Base-by-base conservation (phyloP, 2,113 vertebrate genomes). In the Plecturocebus donacophilus region DNA sequence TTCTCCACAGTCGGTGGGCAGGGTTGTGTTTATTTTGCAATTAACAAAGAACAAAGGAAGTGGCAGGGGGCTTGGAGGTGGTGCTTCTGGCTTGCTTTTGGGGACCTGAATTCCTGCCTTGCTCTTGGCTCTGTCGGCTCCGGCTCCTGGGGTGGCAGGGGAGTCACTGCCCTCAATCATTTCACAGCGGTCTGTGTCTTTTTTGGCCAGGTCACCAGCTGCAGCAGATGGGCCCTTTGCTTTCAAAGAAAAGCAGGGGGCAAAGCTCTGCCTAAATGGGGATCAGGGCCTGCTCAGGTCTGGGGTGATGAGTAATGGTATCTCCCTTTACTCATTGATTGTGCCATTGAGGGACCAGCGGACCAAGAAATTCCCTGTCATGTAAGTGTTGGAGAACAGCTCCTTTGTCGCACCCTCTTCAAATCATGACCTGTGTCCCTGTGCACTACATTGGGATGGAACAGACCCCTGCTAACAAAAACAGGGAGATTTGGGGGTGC, bases 11-110 rank as follows among this genome's bases (percentile, higher is more conserved):
- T 86, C 1, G 3, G 93, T 64, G 82, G 58, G 86, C 82, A 88
- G 75, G 84, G 93, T 61, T 94, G 90, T 97, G 92, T 90, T 96
- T 97, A 95, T 96, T 94, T 96, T 30, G 38, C 93, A 95, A 95
- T 97, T 93, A 97, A 79, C 97, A 87, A 93, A 98, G 96, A 97
- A 97, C 97, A 97, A 97, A 97, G 97, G 90, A 91, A 58, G 38
- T 81, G 83, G 79, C 38, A 10, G 92, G 61, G 71, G 76, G 52
- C 0, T 61, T 52, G 25, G 45, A 49, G 76, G 85, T 54, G 52
- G 79, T 19, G 82, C 30, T 85, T 61, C 17, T 13, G 79, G 87
- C 17, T 92, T 45, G 88, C 76, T 94, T 95, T 49, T 14, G 42
- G 90, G 86, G 71, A 52, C 88, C 82, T 88, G 75, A 90, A 90